Evolutionary conservation across 2,888 invertebrate species (phyloP).

Genomic region (Gisinianus flammeolus): DNA sequence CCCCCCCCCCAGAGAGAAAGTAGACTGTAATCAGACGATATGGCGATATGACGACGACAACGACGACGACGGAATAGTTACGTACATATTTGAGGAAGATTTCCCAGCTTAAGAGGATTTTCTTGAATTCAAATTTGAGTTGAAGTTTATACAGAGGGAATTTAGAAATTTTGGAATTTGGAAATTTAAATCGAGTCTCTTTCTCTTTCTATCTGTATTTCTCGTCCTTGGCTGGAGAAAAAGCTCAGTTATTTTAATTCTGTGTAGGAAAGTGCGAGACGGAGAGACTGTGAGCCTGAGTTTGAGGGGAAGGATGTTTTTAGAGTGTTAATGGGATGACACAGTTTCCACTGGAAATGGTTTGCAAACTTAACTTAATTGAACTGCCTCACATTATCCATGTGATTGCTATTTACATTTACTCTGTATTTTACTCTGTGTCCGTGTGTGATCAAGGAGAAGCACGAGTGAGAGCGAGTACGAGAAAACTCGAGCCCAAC

Average conservation of each 20-base stretch:
- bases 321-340: conserved; percentile 29
- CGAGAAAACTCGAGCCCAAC: background rate
- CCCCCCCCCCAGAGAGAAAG: background rate
- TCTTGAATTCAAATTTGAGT: conserved; percentile 31
- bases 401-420: background rate
- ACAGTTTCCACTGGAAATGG: conserved; percentile 14
- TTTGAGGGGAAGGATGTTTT: background rate
- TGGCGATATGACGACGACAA: background rate
- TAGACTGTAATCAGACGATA: background rate
- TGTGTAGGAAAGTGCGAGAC: too few species aligned
- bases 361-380: conserved; percentile 15
- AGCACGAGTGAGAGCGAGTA: background rate
- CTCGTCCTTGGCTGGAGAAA: background rate
- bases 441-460: background rate
- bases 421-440: background rate
- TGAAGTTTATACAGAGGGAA: background rate
- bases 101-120: conserved; percentile 36
- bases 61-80: background rate
- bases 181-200: background rate
- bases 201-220: background rate
- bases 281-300: too few species aligned
- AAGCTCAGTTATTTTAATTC: background rate
- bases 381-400: conserved; percentile 18
- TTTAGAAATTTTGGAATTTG: background rate
- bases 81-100: too few species aligned